Evolutionary conservation across 2,888 invertebrate species (phyloP).

Genomic region (Dichetophora obliterata): DNA sequence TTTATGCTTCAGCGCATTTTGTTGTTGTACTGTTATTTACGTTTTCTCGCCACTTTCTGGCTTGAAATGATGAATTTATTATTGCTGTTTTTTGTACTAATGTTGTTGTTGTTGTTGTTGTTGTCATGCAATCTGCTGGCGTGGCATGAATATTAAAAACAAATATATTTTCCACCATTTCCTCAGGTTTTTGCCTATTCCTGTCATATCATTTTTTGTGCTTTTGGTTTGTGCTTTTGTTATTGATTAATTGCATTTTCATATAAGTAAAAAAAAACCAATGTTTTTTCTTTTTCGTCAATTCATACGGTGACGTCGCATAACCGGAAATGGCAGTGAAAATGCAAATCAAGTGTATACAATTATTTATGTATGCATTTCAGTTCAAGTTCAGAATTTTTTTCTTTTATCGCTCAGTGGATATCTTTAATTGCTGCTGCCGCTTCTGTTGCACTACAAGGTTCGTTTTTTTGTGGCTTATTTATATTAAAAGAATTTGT

Average conservation of each 20-base stretch:
- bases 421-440: slow-evolving; percentile 7
- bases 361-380: slow-evolving; percentile 14
- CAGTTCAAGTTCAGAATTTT: slow-evolving; percentile 1
- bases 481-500: too few relatives aligned
- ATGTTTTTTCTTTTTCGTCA: not conserved
- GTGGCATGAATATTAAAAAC: slow-evolving; percentile 40
- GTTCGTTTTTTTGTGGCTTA: too few relatives aligned
- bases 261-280: not conserved
- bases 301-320: not conserved
- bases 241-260: slow-evolving; percentile 26
- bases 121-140: not conserved
- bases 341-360: slow-evolving; percentile 12
- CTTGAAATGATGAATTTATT: slow-evolving; percentile 19
- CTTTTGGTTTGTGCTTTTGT: slow-evolving; percentile 13
- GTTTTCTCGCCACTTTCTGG: not conserved
- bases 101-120: slow-evolving; percentile 7
- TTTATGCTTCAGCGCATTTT: not conserved
- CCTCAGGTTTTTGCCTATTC: slow-evolving; percentile 5
- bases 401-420: not conserved
- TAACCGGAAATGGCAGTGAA: slow-evolving; percentile 4
- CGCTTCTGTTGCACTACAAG: not conserved
- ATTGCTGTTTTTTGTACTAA: not conserved
- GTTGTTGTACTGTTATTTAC: not conserved
- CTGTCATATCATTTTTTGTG: slow-evolving; percentile 21
- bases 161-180: slow-evolving; percentile 22